Base-by-base conservation (phyloP, 2,888 invertebrate species). In the Eutolmus rufibarbis region DNA sequence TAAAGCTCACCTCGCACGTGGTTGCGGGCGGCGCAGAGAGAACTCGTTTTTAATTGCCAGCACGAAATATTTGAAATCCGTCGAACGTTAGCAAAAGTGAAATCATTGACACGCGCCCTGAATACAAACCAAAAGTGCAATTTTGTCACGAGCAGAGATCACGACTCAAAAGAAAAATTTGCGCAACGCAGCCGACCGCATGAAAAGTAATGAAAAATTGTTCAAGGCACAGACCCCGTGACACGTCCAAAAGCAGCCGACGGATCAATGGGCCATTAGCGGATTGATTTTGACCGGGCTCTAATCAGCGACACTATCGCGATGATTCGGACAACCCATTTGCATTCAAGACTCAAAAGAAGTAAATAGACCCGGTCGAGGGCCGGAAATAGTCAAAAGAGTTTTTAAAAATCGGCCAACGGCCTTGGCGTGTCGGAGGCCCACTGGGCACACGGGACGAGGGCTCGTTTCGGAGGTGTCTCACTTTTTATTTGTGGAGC, bases 11-110 rank as follows among this genome's bases (percentile, higher is more conserved):
- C 51, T 51, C 51, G 28, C 28, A 23, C 66, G 66, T 66, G 66
- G 66, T 23, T n/a, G 19, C 66, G 66, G 66, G 66, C 23, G 66
- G 23, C 12, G 66, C 19, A 14, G 78, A 43, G 78, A 78, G 40
- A 14, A 78, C 23, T 43, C 34, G 23, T n/a, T 78, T 40, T 78
- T 78, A 40, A 78, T 78, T 78, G 78, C 43, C 23, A 78, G 78
- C 78, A 78, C 78, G 78, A 43, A 78, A 40, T 78, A 78, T 78
- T 78, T n/a, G 78, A 78, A 78, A 78, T 40, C 78, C 16, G 23
- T 78, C 43, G 43, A 40, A 78, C 40, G 14, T 46, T 23, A 78
- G 78, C 34, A 78, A 66, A 78, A 78, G 78, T 43, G 43, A 43
- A 78, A 43, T 40, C 78, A 78, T 78, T 78, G 78, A 78, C 78